phyloP scores from a whole-genome alignment of 1,140 invertebrate species.

The Calephelis virginiensis region DNA sequence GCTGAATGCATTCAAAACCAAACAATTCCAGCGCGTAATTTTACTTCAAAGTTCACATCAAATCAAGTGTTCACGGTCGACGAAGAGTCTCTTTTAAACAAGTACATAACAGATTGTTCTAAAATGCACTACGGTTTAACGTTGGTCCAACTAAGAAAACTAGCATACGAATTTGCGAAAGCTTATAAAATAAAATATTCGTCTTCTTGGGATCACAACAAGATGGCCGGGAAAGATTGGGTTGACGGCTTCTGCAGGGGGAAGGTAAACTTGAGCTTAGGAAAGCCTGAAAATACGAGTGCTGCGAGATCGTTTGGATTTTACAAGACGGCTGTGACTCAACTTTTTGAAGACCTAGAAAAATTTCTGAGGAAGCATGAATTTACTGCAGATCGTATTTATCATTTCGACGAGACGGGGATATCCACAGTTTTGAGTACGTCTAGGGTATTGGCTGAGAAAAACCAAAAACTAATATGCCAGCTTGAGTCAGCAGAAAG shows the following conservation, averaged over 20 bases:
- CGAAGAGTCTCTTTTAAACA: too few relatives aligned
- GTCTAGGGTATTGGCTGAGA: conserved; percentile 46
- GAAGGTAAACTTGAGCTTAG: conserved; percentile 45
- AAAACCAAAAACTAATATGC: too few relatives aligned
- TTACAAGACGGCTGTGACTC: conserved; percentile 43
- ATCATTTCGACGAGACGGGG: conserved; percentile 75
- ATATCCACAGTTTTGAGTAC: conserved; percentile 51
- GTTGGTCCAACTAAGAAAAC: conserved; percentile 32
- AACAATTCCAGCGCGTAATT: too few relatives aligned
- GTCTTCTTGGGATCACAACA: conserved; percentile 32
- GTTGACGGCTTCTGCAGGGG: conserved; percentile 22
- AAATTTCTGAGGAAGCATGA: conserved; percentile 34
- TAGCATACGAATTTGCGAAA: conserved; percentile 54
- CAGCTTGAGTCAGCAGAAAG: conserved; percentile 40
- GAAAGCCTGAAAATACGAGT: conserved; percentile 65
- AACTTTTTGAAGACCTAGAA: conserved; percentile 35
- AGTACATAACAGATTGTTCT: neutral
- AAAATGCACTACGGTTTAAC: conserved; percentile 57
- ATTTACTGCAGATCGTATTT: conserved; percentile 54
- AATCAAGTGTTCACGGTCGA: too few relatives aligned
- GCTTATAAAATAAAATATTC: conserved; percentile 39
- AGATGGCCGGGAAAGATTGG: conserved; percentile 38
- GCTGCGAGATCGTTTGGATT: conserved; percentile 58
- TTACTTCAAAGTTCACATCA: too few relatives aligned
- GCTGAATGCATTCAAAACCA: too few relatives aligned